Conservation (phyloP, 1,140 invertebrate genomes). For the Hesperophylax magnus region DNA sequence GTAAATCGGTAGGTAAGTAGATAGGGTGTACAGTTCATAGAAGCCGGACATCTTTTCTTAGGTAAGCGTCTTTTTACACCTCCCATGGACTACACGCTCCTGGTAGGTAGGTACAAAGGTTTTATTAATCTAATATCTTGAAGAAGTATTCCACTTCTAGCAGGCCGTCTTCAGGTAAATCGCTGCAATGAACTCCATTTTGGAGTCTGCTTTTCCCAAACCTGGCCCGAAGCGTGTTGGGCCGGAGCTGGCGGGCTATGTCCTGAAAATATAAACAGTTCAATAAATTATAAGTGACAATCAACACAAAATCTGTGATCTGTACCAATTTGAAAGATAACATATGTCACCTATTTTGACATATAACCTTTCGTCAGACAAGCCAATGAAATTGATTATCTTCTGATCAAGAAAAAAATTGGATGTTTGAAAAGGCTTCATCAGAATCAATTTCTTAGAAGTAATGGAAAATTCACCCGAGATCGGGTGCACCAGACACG, state of each 20-base stretch:
- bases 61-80: neutral
- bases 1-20: neutral
- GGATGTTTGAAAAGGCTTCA: too few species aligned
- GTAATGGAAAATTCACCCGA: too few species aligned
- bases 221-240: constrained; percentile 85
- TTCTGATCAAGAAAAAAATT: too few species aligned
- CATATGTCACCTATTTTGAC: too few species aligned
- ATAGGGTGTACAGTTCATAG: neutral
- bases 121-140: constrained; percentile 74
- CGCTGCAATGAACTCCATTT: constrained; percentile 95
- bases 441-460: too few species aligned
- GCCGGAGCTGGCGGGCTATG: constrained; percentile 86
- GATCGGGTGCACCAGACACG: too few species aligned
- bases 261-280: constrained; percentile 73
- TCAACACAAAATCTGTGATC: too few species aligned
- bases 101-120: neutral
- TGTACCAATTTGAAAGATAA: too few species aligned
- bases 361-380: too few species aligned
- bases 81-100: neutral
- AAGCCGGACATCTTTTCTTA: neutral
- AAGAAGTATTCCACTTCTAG: constrained; percentile 90
- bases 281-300: too few species aligned
- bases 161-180: constrained; percentile 88
- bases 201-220: constrained; percentile 87
- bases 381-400: too few species aligned